phyloP scores from a whole-genome alignment of 37 sponge, comb jelly and placozoan genomes.

The Dysidea cf. avara region DNA sequence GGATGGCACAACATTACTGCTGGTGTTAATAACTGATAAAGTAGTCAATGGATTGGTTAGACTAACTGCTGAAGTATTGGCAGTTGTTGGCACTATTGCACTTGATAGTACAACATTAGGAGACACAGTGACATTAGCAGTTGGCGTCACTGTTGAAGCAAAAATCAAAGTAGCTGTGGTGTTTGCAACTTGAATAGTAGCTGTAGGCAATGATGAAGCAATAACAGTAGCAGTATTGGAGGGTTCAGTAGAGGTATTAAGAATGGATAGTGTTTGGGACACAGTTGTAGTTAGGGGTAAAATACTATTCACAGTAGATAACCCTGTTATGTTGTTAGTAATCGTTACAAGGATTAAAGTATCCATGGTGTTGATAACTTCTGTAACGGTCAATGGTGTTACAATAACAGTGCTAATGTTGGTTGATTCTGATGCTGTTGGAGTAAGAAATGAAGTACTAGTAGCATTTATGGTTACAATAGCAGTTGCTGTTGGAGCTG shows the following conservation, averaged over 20 bases:
- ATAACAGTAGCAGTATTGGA: background rate
- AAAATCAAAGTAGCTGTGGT: too few relatives aligned
- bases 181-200: too few relatives aligned
- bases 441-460: conserved; percentile 2
- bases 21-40: too few relatives aligned
- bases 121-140: background rate
- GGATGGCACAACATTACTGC: too few relatives aligned
- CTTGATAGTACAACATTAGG: too few relatives aligned
- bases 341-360: too few relatives aligned
- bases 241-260: background rate
- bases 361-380: background rate
- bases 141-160: background rate
- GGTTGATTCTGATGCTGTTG: background rate
- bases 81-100: too few relatives aligned
- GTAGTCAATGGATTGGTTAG: too few relatives aligned
- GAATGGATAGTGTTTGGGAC: background rate
- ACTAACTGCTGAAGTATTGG: too few relatives aligned
- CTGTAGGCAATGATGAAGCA: background rate
- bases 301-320: background rate
- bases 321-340: too few relatives aligned
- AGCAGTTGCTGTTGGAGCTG: conserved; percentile 2
- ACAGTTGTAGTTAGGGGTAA: background rate
- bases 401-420: background rate
- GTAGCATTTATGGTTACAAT: background rate
- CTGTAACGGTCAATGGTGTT: background rate